Conservation (phyloP, 2,888 invertebrate species). For the Bellardia bayeri region DNA sequence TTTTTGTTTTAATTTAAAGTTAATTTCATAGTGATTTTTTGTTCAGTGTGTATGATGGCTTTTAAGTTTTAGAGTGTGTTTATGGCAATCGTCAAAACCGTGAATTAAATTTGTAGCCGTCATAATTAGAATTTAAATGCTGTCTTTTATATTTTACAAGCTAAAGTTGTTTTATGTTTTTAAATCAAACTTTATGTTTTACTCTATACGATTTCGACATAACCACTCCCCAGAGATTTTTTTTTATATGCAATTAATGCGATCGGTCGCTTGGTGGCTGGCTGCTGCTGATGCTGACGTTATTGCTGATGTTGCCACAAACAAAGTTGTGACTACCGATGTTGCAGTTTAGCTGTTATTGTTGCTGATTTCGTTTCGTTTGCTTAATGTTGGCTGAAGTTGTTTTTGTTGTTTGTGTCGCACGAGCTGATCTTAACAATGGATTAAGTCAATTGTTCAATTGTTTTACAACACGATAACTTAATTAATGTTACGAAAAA, state of each 20-base stretch:
- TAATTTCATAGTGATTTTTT: no score
- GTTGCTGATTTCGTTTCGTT: conserved; percentile 29
- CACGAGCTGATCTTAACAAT: conserved; percentile 73
- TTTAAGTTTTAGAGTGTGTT: neutral
- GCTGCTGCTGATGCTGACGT: conserved; percentile 25
- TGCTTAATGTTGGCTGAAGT: conserved; percentile 27
- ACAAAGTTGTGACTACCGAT: conserved; percentile 52
- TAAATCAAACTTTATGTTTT: neutral
- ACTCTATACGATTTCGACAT: conserved; percentile 25
- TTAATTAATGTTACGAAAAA: conserved; percentile 69
- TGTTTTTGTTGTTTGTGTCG: conserved; percentile 53
- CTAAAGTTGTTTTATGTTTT: neutral
- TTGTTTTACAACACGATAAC: conserved; percentile 74
- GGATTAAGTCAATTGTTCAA: conserved; percentile 74
- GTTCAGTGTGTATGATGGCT: no score
- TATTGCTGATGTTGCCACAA: conserved; percentile 24
- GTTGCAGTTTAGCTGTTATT: conserved; percentile 26
- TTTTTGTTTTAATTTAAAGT: no score
- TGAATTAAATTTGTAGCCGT: neutral
- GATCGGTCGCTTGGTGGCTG: conserved; percentile 5
- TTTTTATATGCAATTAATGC: conserved; percentile 31
- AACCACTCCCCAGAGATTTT: conserved; percentile 69
- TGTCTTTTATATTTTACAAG: neutral
- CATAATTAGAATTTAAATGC: conserved; percentile 37
- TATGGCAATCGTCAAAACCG: neutral